Conservation (phyloP, 1,140 invertebrate species). For the Conus betulinus region DNA sequence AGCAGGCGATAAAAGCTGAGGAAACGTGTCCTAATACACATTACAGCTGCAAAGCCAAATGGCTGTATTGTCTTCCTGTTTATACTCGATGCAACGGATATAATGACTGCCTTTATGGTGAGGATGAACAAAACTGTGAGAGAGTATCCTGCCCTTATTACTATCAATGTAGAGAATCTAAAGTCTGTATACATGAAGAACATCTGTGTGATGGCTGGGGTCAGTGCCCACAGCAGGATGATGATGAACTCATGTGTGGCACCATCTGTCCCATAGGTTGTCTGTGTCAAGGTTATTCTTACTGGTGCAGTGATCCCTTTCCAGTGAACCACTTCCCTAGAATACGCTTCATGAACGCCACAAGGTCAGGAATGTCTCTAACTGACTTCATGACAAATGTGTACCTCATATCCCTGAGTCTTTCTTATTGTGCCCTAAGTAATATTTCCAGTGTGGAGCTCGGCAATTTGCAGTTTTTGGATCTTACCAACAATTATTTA, state of each 20-base stretch:
- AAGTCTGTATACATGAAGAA: slow-evolving; percentile 6
- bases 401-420: slow-evolving; percentile 19
- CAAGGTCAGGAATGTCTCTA: not conserved
- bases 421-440: not conserved
- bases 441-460: not conserved
- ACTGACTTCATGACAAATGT: not conserved
- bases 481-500: no score
- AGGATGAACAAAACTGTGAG: slow-evolving; percentile 24
- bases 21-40: no score
- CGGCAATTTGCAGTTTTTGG: no score
- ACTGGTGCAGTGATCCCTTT: not conserved
- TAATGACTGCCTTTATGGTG: not conserved
- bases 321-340: not conserved
- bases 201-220: no score
- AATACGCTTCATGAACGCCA: slow-evolving; percentile 10
- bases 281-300: slow-evolving; percentile 1
- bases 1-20: no score
- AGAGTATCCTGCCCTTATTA: not conserved
- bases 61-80: slow-evolving; percentile 18
- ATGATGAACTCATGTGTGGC: slow-evolving; percentile 1
- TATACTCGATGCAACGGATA: slow-evolving; percentile 37
- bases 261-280: slow-evolving; percentile 32
- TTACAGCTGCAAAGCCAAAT: no score
- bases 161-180: slow-evolving; percentile 28
- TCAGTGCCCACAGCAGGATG: no score